Evolutionary conservation across 2,797 vertebrate species (phyloP).

Genomic region (Arrhamphus sclerolepis): DNA sequence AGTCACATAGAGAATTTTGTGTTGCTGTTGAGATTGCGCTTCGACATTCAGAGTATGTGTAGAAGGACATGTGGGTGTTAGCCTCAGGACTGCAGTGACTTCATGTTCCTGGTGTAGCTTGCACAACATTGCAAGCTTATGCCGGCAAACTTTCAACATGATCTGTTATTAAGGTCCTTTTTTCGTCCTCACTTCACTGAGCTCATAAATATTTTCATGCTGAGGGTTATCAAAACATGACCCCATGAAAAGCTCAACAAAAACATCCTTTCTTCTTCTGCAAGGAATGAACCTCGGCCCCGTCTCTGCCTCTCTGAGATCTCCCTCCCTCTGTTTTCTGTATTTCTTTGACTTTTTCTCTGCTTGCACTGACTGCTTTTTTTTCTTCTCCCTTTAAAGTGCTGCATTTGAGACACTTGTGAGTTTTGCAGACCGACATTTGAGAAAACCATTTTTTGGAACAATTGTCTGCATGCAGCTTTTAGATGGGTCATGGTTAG

Average conservation of each 20-base stretch:
- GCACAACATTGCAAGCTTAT: conserved; percentile 52
- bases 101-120: conserved; percentile 52
- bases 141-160: conserved; percentile 50
- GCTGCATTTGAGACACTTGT: conserved; percentile 64
- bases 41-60: conserved; percentile 31
- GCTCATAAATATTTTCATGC: conserved; percentile 77
- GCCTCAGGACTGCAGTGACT: conserved; percentile 45
- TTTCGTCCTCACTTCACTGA: conserved; percentile 52
- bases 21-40: conserved; percentile 23
- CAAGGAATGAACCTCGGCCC: conserved; percentile 36
- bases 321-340: conserved; percentile 9
- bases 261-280: conserved; percentile 69
- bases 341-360: conserved; percentile 16
- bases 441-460: conserved; percentile 52
- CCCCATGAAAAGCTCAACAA: conserved; percentile 68
- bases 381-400: conserved; percentile 28
- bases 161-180: conserved; percentile 57
- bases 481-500: conserved; percentile 77
- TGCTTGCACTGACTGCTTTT: conserved; percentile 6
- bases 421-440: conserved; percentile 48
- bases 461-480: conserved; percentile 56
- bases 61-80: conserved; percentile 50
- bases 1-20: conserved; percentile 20
- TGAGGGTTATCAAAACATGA: conserved; percentile 77
- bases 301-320: conserved; percentile 5